Evolutionary conservation across 2,113 vertebrate species (phyloP), one percentile per base, ranked within the genome.

Genomic region (Cephalopterus ornatus): DNA sequence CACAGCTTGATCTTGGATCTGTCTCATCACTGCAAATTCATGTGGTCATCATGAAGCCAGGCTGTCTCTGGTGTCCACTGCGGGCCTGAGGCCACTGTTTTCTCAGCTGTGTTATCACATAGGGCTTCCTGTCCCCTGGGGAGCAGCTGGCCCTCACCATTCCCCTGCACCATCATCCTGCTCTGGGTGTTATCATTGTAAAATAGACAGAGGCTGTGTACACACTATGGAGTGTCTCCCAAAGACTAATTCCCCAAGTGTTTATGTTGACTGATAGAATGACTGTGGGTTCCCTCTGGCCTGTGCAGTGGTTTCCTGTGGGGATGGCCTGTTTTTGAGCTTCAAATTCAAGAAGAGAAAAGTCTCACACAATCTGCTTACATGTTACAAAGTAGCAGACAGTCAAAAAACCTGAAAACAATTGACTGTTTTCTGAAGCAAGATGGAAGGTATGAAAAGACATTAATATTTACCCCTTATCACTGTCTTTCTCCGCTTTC

Each of bases 401-500:
- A 61, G 15, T 50, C 21, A 79, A 88, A 92, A 53, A 30, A 68
- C 41, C 28, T 66, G 19, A 37, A 56, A 77, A 56, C 32, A 56
- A 63, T 33, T 71, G 24, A 84, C 33, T n/a, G 6, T 74, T 77
- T 86, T 27, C 26, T 2, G 5, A 78, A 58, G 47, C 21, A 59
- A 63, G 16, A 49, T 33, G 20, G 33, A 27, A 76, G 24, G 32
- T 47, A 42, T 24, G 32, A 66, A 83, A 70, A 89, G 49, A 49
- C 76, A 74, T 81, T 52, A 53, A 37, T 2, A 35, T 78, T 96
- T 96, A 97, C 97, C 94, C 82, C 61, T 85, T 53, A 21, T 97
- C 96, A 35, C 97, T 97, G 65, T 97, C 95, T 50, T 35, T 11
- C 24, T 94, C 94, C 61, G 96, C 95, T 90, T 97, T 93, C 98